phyloP scores from a whole-genome alignment of 2,888 invertebrate species.

The Agriotes lineatus region DNA sequence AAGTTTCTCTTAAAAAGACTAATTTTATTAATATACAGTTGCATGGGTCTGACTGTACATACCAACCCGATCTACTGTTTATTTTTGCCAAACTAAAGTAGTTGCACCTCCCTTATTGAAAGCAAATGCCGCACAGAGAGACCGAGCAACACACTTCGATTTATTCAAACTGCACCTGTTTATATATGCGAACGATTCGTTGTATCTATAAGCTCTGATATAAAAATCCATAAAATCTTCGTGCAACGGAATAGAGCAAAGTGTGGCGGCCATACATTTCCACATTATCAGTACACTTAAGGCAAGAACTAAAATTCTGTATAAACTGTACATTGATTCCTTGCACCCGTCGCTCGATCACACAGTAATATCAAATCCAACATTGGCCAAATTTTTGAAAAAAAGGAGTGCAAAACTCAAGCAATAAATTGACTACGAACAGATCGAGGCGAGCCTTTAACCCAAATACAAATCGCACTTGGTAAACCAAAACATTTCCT shows the following conservation, averaged over 20 bases:
- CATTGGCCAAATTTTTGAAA: slow-evolving; percentile 35
- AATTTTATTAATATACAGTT: too few relatives aligned
- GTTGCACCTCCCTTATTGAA: slow-evolving; percentile 16
- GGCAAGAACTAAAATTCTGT: slow-evolving; percentile 38
- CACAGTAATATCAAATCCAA: slow-evolving; percentile 42
- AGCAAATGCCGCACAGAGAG: slow-evolving; percentile 17
- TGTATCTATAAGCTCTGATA: slow-evolving; percentile 40
- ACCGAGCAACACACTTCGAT: slow-evolving; percentile 31
- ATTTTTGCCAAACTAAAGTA: too few relatives aligned
- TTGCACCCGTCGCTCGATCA: slow-evolving; percentile 41
- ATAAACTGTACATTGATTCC: slow-evolving; percentile 42
- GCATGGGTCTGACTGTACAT: too few relatives aligned
- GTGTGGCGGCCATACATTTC: slow-evolving; percentile 27
- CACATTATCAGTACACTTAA: slow-evolving; percentile 39
- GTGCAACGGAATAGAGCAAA: slow-evolving; percentile 23
- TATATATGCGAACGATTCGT: slow-evolving; percentile 36
- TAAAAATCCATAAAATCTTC: slow-evolving; percentile 13
- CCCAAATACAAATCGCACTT: slow-evolving; percentile 4
- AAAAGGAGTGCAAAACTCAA: slow-evolving; percentile 34
- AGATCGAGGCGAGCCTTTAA: slow-evolving; percentile 8
- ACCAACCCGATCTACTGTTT: too few relatives aligned
- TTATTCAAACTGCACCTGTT: slow-evolving; percentile 23
- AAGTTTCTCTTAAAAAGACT: too few relatives aligned
- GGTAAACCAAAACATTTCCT: not conserved
- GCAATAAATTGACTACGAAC: slow-evolving; percentile 42